Evolutionary conservation across 2,113 vertebrate species (phyloP), one percentile per base, ranked within the genome.

Genomic region (Empidonax traillii): DNA sequence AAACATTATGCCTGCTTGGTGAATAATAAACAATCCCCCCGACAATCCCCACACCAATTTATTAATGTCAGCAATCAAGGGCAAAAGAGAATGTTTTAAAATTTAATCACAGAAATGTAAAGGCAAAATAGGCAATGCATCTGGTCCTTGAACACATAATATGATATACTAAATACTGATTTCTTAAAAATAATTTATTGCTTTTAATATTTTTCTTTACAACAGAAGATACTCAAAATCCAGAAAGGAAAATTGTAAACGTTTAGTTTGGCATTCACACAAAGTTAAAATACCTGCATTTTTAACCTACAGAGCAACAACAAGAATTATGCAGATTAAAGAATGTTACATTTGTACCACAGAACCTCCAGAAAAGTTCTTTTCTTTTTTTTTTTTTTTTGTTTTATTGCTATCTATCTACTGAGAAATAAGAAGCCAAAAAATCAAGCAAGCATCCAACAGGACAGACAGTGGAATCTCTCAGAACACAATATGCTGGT

Each of bases 111-210:
- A 97, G 94, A 98, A 98, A 97, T 98, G 95, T 96, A 97, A 98
- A 98, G 99, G 98, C 97, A 99, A 98, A 98, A 98, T 99, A 98
- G 98, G 98, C 98, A 99, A 98, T 98, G 97, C 97, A 98, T 98
- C 98, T 98, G 97, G 98, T 99, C 98, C 98, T 98, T 98, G 98
- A 99, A 98, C 98, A 98, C 98, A 99, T 98, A 98, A 99, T 98
- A 99, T 98, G 98, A 99, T 98, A 98, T 99, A 99, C 98, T 99
- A 99, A 99, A 99, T 99, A 97, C 97, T 97, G 98, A 98, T 99
- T 99, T 98, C 98, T 99, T 98, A 99, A 99, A 99, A 99, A 99
- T 99, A 99, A 99, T 99, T 99, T 99, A 99, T 99, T 99, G 99
- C 99, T 99, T 98, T 99, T 98, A 99, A 99, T 98, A 98, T 98